These are phyloP conservation scores for Ichneumon xanthorius DNA, from an alignment of 2,888 invertebrate genomes.

Conservation along the genomic window DNA sequence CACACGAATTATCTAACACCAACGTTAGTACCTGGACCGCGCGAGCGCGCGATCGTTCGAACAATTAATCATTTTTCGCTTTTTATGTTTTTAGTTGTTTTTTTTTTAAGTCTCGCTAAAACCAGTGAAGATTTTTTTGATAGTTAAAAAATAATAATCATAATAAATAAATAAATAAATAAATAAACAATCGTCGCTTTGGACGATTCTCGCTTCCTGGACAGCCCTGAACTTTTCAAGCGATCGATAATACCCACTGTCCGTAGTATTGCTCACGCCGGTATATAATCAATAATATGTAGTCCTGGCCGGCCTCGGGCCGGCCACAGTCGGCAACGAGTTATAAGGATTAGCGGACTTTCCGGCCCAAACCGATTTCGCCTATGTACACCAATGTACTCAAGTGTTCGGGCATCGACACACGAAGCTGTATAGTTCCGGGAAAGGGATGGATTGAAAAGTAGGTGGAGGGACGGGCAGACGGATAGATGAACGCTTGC, in stretches of 20 bases:
- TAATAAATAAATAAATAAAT: slow-evolving; percentile 8
- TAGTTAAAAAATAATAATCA: background rate
- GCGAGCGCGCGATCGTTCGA: slow-evolving; percentile 60
- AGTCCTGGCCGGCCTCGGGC: slow-evolving; percentile 79
- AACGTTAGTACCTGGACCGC: slow-evolving; percentile 84
- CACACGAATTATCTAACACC: slow-evolving; percentile 84
- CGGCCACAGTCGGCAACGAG: slow-evolving; percentile 57
- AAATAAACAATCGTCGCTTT: slow-evolving; percentile 29
- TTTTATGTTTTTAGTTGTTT: background rate
- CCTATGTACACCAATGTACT: background rate
- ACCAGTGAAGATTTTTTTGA: background rate
- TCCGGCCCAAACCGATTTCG: slow-evolving; percentile 33
- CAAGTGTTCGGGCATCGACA: background rate
- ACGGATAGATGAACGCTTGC: background rate
- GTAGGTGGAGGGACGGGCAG: background rate
- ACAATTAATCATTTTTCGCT: slow-evolving; percentile 20
- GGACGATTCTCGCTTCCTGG: slow-evolving; percentile 70
- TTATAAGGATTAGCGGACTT: slow-evolving; percentile 59
- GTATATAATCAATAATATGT: slow-evolving; percentile 78
- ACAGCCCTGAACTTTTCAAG: slow-evolving; percentile 83
- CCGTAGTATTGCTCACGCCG: slow-evolving; percentile 72
- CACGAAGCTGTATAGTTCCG: background rate
- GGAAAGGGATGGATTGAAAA: background rate
- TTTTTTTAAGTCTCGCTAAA: slow-evolving; percentile 19
- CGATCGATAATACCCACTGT: slow-evolving; percentile 81